These are phyloP conservation scores for Hydropotes inermis DNA, from an alignment of 2,113 vertebrate genomes.

Conservation along the genomic window DNA sequence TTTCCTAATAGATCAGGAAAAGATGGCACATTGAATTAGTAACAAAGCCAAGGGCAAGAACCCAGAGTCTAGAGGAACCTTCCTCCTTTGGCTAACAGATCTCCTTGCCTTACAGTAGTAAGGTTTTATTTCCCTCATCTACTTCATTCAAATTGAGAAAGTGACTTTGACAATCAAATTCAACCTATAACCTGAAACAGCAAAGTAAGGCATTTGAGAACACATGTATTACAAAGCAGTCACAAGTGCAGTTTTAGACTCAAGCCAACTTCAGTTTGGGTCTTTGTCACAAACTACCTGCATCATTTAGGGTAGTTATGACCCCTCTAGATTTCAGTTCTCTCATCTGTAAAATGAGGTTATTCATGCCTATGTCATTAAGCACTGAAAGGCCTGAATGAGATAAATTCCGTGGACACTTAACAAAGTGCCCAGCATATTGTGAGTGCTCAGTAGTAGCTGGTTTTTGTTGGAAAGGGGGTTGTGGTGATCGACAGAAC, in stretches of 20 bases:
- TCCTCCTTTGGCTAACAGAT: not conserved
- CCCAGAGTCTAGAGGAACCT: not conserved
- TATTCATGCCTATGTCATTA: not conserved
- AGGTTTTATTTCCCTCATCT: not conserved
- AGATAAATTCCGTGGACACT: not conserved
- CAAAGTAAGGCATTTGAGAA: not conserved
- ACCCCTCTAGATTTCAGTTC: not conserved
- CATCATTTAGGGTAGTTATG: not conserved
- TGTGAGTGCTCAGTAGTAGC: not conserved
- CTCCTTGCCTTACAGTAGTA: not conserved
- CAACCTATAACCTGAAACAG: not conserved
- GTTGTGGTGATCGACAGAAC: fast-evolving
- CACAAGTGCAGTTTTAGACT: not conserved
- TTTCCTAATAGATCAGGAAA: not conserved
- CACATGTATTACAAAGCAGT: not conserved
- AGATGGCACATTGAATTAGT: not conserved
- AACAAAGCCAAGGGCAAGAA: not conserved
- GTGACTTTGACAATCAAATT: not conserved
- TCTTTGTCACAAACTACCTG: not conserved
- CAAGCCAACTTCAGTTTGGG: not conserved
- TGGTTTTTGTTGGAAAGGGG: not conserved
- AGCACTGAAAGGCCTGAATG: not conserved
- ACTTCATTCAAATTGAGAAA: not conserved
- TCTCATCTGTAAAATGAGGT: not conserved
- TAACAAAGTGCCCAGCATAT: not conserved